A percentile compares a stretch with the other conserved stretches of the same genome.
Conservation (phyloP, 2,797 vertebrate genomes). For the Phrynocephalus forsythii region DNA sequence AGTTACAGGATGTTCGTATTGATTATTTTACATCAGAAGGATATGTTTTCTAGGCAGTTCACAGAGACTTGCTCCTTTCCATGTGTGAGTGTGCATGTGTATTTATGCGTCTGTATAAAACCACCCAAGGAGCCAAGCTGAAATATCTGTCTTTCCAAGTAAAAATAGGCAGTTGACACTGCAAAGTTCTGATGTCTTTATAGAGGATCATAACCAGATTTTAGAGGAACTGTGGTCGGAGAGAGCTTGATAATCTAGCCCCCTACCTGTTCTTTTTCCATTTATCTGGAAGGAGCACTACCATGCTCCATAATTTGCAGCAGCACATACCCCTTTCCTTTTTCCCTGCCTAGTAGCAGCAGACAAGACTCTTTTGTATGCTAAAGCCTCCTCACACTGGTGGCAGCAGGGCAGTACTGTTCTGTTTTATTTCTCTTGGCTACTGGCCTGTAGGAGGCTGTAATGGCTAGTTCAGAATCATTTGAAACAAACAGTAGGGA, state of each 20-base stretch:
- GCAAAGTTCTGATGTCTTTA: neutral
- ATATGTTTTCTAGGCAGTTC: conserved; percentile 16
- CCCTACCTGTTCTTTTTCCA: neutral
- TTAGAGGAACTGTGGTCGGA: neutral
- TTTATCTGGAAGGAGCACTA: neutral
- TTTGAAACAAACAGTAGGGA: too few species aligned
- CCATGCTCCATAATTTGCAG: neutral
- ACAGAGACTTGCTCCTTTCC: neutral
- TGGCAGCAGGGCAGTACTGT: neutral
- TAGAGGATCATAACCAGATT: neutral
- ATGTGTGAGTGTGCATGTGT: neutral
- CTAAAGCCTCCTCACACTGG: neutral
- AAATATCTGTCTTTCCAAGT: conserved; percentile 2
- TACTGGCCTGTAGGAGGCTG: neutral
- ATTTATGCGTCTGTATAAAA: neutral
- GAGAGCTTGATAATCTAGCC: neutral
- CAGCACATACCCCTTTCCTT: neutral
- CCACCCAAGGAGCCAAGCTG: conserved; percentile 5
- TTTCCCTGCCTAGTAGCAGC: neutral
- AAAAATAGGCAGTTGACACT: neutral
- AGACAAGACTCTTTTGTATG: neutral
- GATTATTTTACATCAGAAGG: conserved; percentile 39
- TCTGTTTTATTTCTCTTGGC: conserved; percentile 18
- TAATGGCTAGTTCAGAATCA: neutral
- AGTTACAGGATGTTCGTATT: conserved; percentile 39